phyloP scores from a whole-genome alignment of 2,113 vertebrate species.

The Sorex araneus region DNA sequence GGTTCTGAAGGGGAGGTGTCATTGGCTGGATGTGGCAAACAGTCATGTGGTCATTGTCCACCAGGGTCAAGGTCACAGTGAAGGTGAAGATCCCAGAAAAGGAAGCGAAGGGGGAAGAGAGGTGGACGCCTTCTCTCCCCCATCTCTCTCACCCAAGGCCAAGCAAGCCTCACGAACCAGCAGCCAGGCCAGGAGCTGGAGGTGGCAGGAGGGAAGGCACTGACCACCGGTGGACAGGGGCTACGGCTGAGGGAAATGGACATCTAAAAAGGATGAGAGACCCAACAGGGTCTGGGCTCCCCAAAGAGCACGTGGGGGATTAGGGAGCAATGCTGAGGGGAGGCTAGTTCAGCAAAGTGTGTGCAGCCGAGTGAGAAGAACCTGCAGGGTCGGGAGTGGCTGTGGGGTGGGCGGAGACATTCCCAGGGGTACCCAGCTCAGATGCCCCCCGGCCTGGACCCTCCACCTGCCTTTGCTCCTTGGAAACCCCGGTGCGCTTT shows the following conservation, averaged over 20 bases:
- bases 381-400: not conserved
- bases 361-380: not conserved
- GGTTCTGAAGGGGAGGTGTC: not conserved
- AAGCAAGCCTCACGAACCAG: not conserved
- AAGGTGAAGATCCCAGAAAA: not conserved
- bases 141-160: not conserved
- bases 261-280: not conserved
- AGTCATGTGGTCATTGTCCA: not conserved
- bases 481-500: not conserved
- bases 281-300: not conserved
- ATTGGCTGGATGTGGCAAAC: not conserved
- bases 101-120: not conserved
- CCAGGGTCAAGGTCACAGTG: not conserved
- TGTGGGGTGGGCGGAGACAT: not conserved
- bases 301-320: not conserved
- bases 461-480: not conserved
- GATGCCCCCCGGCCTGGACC: not conserved
- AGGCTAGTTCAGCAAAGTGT: not conserved
- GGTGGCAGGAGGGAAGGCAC: not conserved
- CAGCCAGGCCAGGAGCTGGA: not conserved
- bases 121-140: not conserved
- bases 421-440: not conserved
- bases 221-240: not conserved
- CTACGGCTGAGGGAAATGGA: not conserved
- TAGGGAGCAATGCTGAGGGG: not conserved